Percentiles rank a stretch among this genome's conserved stretches.
These are phyloP conservation scores for Pilophorus perplexus DNA, from an alignment of 2,888 invertebrate genomes.

Conservation along the genomic window DNA sequence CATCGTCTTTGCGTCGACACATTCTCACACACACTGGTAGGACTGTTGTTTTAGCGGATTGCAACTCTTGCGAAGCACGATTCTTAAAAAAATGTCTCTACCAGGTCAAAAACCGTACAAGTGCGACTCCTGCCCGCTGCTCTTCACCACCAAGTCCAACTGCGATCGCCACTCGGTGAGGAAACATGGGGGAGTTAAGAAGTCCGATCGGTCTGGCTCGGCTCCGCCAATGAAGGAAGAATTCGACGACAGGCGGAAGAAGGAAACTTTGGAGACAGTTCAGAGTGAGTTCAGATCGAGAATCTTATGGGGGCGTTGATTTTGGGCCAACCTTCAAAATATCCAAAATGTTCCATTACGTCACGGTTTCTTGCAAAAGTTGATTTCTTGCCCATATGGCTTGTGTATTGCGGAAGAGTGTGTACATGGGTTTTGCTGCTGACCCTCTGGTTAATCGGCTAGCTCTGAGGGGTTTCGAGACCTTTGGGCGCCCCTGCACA, in stretches of 20 bases:
- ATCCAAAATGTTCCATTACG: background rate
- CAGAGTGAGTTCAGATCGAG: constrained; percentile 6
- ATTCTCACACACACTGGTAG: constrained; percentile 84
- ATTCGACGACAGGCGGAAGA: constrained; percentile 9
- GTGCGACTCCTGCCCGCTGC: constrained; percentile 86
- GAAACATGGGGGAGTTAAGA: constrained; percentile 47
- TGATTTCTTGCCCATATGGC: constrained; percentile 4
- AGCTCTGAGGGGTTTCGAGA: too few relatives aligned
- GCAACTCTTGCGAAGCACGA: background rate
- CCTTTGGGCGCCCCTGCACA: too few relatives aligned
- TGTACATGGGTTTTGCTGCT: too few relatives aligned
- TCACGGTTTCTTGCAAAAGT: constrained; percentile 1
- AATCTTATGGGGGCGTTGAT: too few relatives aligned
- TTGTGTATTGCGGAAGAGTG: too few relatives aligned
- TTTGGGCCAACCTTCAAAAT: too few relatives aligned
- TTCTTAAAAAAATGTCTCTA: background rate
- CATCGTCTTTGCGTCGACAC: constrained; percentile 90
- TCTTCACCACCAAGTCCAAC: constrained; percentile 96
- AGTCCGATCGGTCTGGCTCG: background rate
- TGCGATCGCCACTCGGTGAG: constrained; percentile 84
- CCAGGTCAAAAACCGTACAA: constrained; percentile 89
- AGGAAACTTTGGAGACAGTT: background rate
- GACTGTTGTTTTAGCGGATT: background rate
- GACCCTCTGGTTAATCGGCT: too few relatives aligned
- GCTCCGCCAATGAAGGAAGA: constrained; percentile 2